Evolutionary conservation across 35 echinoderm and acorn worm genomes (phyloP), one percentile per base, ranked within the genome.

Genomic region (Acanthaster planci): DNA sequence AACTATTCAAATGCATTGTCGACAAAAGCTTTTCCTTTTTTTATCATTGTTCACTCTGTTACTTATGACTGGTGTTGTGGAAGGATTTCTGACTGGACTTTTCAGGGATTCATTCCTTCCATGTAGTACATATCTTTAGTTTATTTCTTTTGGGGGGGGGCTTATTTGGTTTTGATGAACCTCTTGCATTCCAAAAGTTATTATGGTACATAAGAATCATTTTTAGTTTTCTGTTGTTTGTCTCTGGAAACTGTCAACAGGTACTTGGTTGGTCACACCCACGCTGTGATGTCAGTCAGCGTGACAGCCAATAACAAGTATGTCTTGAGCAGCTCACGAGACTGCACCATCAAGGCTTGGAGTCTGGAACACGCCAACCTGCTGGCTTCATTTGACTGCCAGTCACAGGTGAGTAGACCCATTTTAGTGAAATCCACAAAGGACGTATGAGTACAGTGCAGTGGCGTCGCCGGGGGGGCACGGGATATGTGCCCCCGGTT

Each of bases 301-400:
- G 78, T 91, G 7, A 86, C 93, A 15, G 42, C 47, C 31, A 77
- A 95, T 79, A 89, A 90, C 38, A 76, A 87, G 57, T 95, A 91
- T 81, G 84, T 95, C 0, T 42, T 95, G 17, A 91, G 89, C 0
- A 81, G 89, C 38, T 95, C 93, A 16, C 82, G 93, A 29, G 93
- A 95, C 51, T 95, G 93, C 68, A 91, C 84, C 40, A 31, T 95
- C 18, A 95, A 91, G 59, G 93, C 84, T 5, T 95, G 93, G 93
- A 78, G 91, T 85, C 40, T 95, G 67, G 47, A 78, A 1, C 77
- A 84, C 10, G 79, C 67, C 21, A 39, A 79, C 55, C 38, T 88
- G 67, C 32, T 95, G 67, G 85, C 89, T 8, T 91, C 93, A 6
- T 95, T 95, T 50, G 84, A 95, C 81, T 91, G 89, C 77, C 81